Conservation (phyloP, 1,140 invertebrate species). For the Zaprionus ornatus region DNA sequence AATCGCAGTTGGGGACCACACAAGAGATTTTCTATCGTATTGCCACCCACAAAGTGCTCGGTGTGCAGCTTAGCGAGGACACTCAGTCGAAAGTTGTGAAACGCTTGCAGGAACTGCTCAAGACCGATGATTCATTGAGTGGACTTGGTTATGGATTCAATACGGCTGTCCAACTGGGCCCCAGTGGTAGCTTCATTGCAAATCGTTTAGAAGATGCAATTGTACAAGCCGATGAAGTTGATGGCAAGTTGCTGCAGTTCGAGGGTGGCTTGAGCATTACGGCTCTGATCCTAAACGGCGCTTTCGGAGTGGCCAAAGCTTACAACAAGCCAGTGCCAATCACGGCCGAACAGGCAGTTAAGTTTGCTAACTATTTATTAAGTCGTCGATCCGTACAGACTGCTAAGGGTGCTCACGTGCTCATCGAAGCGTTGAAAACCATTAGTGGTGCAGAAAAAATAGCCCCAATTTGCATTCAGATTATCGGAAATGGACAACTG, state of each 20-base stretch:
- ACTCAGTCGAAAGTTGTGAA: conserved; percentile 87
- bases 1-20: conserved; percentile 51
- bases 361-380: conserved; percentile 96
- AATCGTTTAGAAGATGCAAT: conserved; percentile 95
- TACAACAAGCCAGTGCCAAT: conserved; percentile 90
- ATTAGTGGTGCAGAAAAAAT: conserved; percentile 69
- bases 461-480: conserved; percentile 90
- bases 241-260: conserved; percentile 94
- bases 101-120: conserved; percentile 87
- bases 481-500: conserved; percentile 90
- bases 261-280: conserved; percentile 93
- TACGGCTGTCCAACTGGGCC: conserved; percentile 88
- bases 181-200: conserved; percentile 89
- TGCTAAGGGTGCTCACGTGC: conserved; percentile 90
- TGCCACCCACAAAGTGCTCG: conserved; percentile 61
- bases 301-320: conserved; percentile 88
- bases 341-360: conserved; percentile 91
- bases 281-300: conserved; percentile 84
- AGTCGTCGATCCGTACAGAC: conserved; percentile 95
- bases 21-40: conserved; percentile 80
- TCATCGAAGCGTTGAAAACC: conserved; percentile 91
- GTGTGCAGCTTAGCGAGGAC: conserved; percentile 77
- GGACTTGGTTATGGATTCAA: conserved; percentile 94
- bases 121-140: conserved; percentile 90
- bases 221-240: conserved; percentile 97